Evolutionary conservation across 2,888 invertebrate species (phyloP), one percentile per base, ranked within the genome.

Genomic region (Cataglyphis livida): DNA sequence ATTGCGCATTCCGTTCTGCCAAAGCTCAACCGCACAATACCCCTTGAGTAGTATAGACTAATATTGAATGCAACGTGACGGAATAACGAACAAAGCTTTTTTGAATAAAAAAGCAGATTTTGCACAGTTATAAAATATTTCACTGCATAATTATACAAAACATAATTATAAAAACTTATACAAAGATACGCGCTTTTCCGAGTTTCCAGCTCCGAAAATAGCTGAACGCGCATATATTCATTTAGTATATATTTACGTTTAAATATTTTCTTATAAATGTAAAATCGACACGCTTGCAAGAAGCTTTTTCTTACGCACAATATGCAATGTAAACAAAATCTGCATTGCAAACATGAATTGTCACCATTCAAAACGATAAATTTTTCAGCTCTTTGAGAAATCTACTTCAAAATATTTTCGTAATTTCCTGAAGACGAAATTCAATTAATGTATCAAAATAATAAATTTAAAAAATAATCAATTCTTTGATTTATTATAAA

Each of bases 1-100:
- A 78, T 78, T 57, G 78, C 70, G 57, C 78, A 78, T 78, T 78
- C 78, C 28, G 78, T 62, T 68, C 7, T 57, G 32, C 21, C 70
- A 44, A 44, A 57, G 41, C 57, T 57, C 70, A 57, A 68, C 41
- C 78, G 70, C 78, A 38, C 18, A 57, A 41, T 78, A 32, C 78
- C 57, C 18, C 41, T 51, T 41, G 21, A 78, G 70, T 68, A 57
- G 78, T 70, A 75, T n/a, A 62, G 57, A 44, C 62, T 62, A 81
- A 28, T 62, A 81, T 81, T 75, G 75, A 38, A 76, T 41, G 76
- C 81, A 32, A 25, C 44, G 44, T 62, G 35, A 51, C 38, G 75
- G 81, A 75, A 81, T 81, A 66, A 78, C 66, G 66, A 78, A 59
- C 76, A 28, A 38, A 59, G 44, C 78, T 68, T 35, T 35, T 41